A percentile compares a stretch with the other conserved stretches of the same genome.
These are phyloP conservation scores for Hymenochirus boettgeri DNA, from an alignment of 2,113 vertebrate species.

Conservation along the genomic window DNA sequence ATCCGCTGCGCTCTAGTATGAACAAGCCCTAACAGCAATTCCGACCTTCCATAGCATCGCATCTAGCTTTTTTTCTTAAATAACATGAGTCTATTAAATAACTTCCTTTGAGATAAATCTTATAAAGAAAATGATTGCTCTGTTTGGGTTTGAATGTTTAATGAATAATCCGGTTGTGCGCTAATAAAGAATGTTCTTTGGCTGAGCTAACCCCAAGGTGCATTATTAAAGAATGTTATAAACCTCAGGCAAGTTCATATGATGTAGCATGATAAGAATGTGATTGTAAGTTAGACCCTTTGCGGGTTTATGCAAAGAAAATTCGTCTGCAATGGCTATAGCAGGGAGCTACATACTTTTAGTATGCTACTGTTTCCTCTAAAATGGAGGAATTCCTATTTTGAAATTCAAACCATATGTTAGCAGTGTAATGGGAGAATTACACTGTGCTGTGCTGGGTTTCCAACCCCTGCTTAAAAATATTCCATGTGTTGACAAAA, in stretches of 20 bases:
- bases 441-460: slow-evolving; percentile 17
- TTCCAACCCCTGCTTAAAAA: slow-evolving; percentile 1
- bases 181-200: not conserved
- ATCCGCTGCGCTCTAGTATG: too few relatives aligned
- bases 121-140: too few relatives aligned
- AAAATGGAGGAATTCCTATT: slow-evolving; percentile 43
- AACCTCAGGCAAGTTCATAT: slow-evolving; percentile 27
- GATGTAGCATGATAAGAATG: slow-evolving; percentile 33
- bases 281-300: slow-evolving; percentile 28
- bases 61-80: too few relatives aligned
- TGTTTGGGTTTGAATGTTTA: too few relatives aligned
- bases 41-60: too few relatives aligned
- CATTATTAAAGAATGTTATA: slow-evolving; percentile 17
- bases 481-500: not conserved
- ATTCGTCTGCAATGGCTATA: slow-evolving; percentile 33
- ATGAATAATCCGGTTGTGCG: too few relatives aligned
- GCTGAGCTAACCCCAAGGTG: slow-evolving; percentile 5
- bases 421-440: slow-evolving; percentile 22
- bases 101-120: too few relatives aligned
- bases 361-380: slow-evolving; percentile 42
- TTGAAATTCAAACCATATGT: slow-evolving; percentile 41
- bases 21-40: too few relatives aligned
- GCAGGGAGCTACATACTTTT: slow-evolving; percentile 36
- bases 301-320: slow-evolving; percentile 36
- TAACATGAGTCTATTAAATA: too few relatives aligned